A percentile compares a stretch with the other conserved stretches of the same genome.
These are phyloP conservation scores for Drosophila tani DNA, from an alignment of 1,140 invertebrate species.

Conservation along the genomic window DNA sequence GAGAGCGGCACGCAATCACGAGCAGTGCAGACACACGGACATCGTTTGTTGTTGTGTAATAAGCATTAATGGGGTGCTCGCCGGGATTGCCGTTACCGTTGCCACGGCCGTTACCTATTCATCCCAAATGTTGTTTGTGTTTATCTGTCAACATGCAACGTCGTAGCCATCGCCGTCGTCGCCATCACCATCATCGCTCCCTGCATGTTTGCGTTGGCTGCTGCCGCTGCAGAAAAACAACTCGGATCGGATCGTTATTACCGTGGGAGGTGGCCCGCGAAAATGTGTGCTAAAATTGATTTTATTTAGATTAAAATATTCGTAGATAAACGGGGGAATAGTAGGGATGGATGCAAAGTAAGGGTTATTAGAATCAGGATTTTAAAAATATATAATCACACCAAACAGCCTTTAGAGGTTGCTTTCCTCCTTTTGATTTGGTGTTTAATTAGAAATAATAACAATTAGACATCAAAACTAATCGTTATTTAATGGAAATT, in stretches of 20 bases:
- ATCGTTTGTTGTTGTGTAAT: conserved; percentile 68
- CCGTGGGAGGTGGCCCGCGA: conserved; percentile 13
- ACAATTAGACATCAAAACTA: too few relatives aligned
- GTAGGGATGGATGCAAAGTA: too few relatives aligned
- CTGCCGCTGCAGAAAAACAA: conserved; percentile 29
- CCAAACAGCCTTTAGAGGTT: not conserved
- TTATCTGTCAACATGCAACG: conserved; percentile 81
- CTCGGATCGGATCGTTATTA: conserved; percentile 32
- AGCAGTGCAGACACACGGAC: conserved; percentile 27
- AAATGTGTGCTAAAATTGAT: conserved; percentile 1
- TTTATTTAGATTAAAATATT: conserved; percentile 7
- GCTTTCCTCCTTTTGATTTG: not conserved
- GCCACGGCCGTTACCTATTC: conserved; percentile 61
- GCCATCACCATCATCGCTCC: conserved; percentile 34
- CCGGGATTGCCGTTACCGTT: conserved; percentile 52
- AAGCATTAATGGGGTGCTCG: conserved; percentile 72
- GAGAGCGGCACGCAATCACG: conserved; percentile 72
- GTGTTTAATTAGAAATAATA: too few relatives aligned
- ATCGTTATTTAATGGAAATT: not conserved
- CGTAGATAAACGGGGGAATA: not conserved
- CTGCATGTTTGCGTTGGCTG: conserved; percentile 39
- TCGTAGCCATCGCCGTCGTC: conserved; percentile 52
- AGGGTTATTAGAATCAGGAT: not conserved
- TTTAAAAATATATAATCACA: not conserved
- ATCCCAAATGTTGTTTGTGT: conserved; percentile 76